A percentile compares a stretch with the other conserved stretches of the same genome.
These are phyloP conservation scores for Ericerus pela DNA, from an alignment of 1,140 invertebrate genomes.

Conservation along the genomic window DNA sequence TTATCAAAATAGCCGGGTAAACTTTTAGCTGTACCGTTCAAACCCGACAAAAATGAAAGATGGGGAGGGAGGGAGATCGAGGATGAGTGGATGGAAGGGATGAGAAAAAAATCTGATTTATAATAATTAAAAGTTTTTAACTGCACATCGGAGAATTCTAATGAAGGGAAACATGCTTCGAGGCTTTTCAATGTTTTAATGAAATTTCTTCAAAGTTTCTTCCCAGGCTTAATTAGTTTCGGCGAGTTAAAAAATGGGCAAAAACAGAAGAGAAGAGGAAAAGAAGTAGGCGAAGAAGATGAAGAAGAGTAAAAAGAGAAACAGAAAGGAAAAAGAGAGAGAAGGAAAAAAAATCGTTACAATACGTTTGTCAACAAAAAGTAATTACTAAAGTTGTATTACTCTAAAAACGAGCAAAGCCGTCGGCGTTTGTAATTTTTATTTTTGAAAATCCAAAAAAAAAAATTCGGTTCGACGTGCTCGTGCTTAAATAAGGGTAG, in stretches of 20 bases:
- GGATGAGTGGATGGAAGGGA: too few species aligned
- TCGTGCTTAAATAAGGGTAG: neutral
- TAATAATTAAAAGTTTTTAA: conserved; percentile 12
- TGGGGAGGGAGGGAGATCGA: too few species aligned
- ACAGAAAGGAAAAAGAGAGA: neutral
- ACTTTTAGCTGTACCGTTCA: too few species aligned
- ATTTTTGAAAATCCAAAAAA: neutral
- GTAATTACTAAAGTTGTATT: conserved; percentile 9
- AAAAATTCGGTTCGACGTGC: neutral
- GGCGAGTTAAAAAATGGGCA: too few species aligned
- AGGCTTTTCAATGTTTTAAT: conserved; percentile 7
- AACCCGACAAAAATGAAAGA: too few species aligned
- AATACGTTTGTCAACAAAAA: conserved; percentile 11
- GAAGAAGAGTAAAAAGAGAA: too few species aligned
- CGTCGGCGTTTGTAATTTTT: neutral
- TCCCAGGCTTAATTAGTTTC: conserved; percentile 4
- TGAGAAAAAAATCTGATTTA: conserved; percentile 5
- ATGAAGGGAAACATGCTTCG: conserved; percentile 6
- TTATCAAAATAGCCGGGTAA: too few species aligned
- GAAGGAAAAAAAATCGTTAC: conserved; percentile 7
- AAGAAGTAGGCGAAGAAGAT: too few species aligned
- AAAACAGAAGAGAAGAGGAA: too few species aligned
- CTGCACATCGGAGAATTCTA: conserved; percentile 7
- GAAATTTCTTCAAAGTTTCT: conserved; percentile 8
- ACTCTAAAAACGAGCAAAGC: conserved; percentile 2